Percentiles rank a stretch among this genome's conserved stretches.
phyloP scores from a whole-genome alignment of 2,797 vertebrate genomes.

The Lacerta viridis region DNA sequence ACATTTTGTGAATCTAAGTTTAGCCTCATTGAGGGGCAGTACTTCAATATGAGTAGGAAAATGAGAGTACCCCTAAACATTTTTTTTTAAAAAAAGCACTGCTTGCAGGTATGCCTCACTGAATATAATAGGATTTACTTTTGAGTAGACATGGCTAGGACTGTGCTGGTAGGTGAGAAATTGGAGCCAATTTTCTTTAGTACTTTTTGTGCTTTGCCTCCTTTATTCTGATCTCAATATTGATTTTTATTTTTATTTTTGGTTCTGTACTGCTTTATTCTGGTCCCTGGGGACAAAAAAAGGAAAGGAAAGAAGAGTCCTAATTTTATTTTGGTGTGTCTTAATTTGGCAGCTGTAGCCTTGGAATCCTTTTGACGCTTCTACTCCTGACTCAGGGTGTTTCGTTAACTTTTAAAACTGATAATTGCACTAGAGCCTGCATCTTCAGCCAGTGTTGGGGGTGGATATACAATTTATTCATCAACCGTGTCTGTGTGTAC shows the following conservation, averaged over 20 bases:
- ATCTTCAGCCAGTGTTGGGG: slow-evolving; percentile 12
- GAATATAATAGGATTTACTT: too few species aligned
- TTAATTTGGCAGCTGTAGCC: slow-evolving; percentile 2
- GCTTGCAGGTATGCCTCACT: too few species aligned
- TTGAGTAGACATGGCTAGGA: too few species aligned
- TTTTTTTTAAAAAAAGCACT: too few species aligned
- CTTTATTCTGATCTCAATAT: not conserved
- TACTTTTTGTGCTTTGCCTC: not conserved
- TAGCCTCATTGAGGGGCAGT: too few species aligned
- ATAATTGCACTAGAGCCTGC: not conserved
- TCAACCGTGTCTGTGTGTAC: not conserved
- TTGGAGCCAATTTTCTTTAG: not conserved
- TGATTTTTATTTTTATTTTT: not conserved
- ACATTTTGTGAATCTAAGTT: too few species aligned
- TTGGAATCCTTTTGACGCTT: too few species aligned
- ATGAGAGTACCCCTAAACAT: too few species aligned
- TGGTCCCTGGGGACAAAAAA: not conserved
- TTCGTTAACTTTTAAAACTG: not conserved
- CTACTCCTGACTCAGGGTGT: not conserved
- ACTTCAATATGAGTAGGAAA: too few species aligned
- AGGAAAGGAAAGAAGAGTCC: not conserved
- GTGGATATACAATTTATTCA: not conserved
- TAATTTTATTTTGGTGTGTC: not conserved
- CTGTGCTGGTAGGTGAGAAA: not conserved
- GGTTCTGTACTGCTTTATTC: not conserved